A percentile compares a stretch with the other conserved stretches of the same genome.
phyloP scores from a whole-genome alignment of 2,113 vertebrate species.

The Sceloporus undulatus region DNA sequence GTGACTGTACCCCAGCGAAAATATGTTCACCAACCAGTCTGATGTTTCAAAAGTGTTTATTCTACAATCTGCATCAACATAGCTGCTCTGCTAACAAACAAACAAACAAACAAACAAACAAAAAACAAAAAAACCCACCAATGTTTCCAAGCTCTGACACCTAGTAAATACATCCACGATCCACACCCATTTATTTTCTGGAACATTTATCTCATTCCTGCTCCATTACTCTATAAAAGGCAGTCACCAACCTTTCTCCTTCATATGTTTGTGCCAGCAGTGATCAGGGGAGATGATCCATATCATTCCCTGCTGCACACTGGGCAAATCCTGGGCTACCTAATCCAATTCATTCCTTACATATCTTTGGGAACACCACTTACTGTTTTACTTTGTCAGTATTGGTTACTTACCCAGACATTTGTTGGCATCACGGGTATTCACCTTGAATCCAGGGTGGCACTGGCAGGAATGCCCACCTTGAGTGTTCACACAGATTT shows the following conservation, averaged over 20 bases:
- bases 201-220: neutral
- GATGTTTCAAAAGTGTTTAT: too few species aligned
- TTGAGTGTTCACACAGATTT: conserved; percentile 61
- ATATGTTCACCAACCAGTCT: too few species aligned
- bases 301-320: neutral
- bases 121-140: too few species aligned
- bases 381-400: neutral
- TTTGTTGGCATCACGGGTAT: conserved; percentile 1
- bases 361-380: accelerated
- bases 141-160: too few species aligned
- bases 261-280: neutral
- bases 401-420: conserved; percentile 61
- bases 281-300: neutral
- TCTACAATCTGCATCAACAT: too few species aligned
- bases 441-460: conserved; percentile 38
- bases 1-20: too few species aligned
- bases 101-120: too few species aligned
- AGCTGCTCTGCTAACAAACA: too few species aligned
- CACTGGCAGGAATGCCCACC: conserved; percentile 59
- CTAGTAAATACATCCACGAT: too few species aligned
- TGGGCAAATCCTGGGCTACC: too few species aligned
- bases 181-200: neutral
- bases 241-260: neutral
- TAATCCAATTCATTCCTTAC: accelerated
- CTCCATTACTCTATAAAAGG: neutral